A percentile compares a stretch with the other conserved stretches of the same genome.
These are phyloP conservation scores for Fragum sueziense DNA, from an alignment of 2,888 invertebrate genomes.

Conservation along the genomic window DNA sequence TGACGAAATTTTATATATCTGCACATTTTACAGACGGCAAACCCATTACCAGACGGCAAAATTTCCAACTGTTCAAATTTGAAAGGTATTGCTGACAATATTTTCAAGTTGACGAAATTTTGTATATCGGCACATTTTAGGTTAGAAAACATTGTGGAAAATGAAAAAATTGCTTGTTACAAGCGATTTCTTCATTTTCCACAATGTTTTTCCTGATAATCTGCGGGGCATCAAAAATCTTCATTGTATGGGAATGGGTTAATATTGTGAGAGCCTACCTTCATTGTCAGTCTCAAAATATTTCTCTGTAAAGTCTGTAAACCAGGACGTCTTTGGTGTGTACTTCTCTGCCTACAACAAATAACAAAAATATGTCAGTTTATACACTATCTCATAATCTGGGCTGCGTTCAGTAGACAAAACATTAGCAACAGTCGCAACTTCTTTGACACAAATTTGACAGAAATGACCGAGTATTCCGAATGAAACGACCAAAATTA, in stretches of 20 bases:
- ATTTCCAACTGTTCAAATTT: background rate
- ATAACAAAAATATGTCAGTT: no score
- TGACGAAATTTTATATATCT: no score
- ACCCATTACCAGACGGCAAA: background rate
- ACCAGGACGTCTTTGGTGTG: slow-evolving; percentile 45
- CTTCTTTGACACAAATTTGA: no score
- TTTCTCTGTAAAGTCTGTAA: slow-evolving; percentile 63
- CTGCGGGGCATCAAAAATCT: background rate
- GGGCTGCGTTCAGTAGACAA: no score
- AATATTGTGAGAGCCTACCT: slow-evolving; percentile 59
- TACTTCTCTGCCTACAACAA: slow-evolving; percentile 73
- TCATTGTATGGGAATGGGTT: background rate
- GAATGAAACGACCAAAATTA: no score
- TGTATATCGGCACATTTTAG: no score
- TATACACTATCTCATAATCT: no score
- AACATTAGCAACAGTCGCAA: no score
- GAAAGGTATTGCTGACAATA: background rate
- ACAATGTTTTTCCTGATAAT: background rate
- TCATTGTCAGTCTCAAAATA: slow-evolving; percentile 75
- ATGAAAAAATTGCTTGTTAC: background rate
- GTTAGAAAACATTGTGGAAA: slow-evolving; percentile 9
- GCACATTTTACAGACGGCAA: background rate
- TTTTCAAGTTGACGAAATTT: background rate
- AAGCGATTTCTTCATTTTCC: background rate
- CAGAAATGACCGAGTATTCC: no score